A percentile compares a stretch with the other conserved stretches of the same genome.
Evolutionary conservation across 2,888 invertebrate species (phyloP).

Genomic region (Caenorhabditis sp.): DNA sequence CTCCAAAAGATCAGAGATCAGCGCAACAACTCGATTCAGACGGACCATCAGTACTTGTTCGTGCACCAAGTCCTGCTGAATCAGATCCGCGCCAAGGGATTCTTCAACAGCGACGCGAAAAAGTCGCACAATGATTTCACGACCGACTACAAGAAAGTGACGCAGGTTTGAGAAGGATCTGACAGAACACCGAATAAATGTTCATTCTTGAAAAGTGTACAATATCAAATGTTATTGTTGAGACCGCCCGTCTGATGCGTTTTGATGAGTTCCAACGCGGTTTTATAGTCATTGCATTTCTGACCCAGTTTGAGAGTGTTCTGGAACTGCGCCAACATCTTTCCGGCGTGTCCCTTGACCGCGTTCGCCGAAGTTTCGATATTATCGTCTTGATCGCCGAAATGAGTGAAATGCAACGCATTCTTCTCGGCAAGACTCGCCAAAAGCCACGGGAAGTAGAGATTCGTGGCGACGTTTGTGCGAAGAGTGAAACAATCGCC

Average conservation of each 20-base stretch:
- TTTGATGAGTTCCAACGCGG: conserved; percentile 26
- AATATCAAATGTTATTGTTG: conserved; percentile 37
- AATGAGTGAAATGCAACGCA: conserved; percentile 71
- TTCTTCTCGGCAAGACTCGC: conserved; percentile 68
- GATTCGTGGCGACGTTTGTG: conserved; percentile 71
- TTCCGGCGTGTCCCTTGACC: conserved; percentile 43
- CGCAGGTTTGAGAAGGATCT: too few relatives aligned
- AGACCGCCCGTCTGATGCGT: conserved; percentile 10
- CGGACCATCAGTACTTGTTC: conserved; percentile 64
- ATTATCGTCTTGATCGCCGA: conserved; percentile 56
- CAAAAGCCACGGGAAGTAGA: conserved; percentile 76
- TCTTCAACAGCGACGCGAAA: too few relatives aligned
- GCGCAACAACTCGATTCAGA: conserved; percentile 63
- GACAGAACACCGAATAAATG: too few relatives aligned
- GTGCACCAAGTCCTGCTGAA: conserved; percentile 63
- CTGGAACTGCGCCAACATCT: conserved; percentile 50
- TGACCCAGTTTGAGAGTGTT: conserved; percentile 27
- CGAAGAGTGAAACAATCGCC: conserved; percentile 62
- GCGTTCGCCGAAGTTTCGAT: conserved; percentile 27
- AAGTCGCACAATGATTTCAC: too few relatives aligned
- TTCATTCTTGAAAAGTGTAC: too few relatives aligned
- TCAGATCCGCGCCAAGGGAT: too few relatives aligned
- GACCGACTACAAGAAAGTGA: too few relatives aligned
- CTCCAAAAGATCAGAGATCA: conserved; percentile 60
- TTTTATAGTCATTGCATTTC: conserved; percentile 16